A percentile compares a stretch with the other conserved stretches of the same genome.
These are phyloP conservation scores for Nomada ruficornis DNA, from an alignment of 2,888 invertebrate species.

Conservation along the genomic window DNA sequence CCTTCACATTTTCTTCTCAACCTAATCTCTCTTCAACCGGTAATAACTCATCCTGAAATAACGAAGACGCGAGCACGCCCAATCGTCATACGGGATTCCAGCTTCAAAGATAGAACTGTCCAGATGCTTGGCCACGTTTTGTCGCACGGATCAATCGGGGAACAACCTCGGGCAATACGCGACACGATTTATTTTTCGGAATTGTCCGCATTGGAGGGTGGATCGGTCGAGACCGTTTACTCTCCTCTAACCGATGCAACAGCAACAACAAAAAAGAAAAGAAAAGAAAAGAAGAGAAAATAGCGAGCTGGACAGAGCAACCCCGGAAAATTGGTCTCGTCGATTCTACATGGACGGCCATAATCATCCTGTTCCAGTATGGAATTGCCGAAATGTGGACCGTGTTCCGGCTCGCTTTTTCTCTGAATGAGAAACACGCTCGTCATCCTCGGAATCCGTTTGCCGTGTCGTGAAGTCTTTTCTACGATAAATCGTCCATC, in stretches of 20 bases:
- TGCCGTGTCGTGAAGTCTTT: constrained; percentile 69
- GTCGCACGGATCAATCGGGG: constrained; percentile 50
- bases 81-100: constrained; percentile 29
- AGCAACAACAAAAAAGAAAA: constrained; percentile 2
- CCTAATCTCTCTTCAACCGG: no score
- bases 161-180: constrained; percentile 43
- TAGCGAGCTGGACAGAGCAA: neutral
- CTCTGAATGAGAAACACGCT: constrained; percentile 78
- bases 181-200: constrained; percentile 53
- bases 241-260: neutral
- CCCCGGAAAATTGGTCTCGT: constrained; percentile 71
- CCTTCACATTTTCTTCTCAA: no score
- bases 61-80: neutral
- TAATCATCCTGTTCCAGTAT: constrained; percentile 75
- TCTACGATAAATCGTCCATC: constrained; percentile 82
- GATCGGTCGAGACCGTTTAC: neutral
- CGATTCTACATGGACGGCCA: constrained; percentile 73
- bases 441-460: constrained; percentile 81
- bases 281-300: neutral
- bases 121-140: constrained; percentile 54
- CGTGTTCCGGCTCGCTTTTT: constrained; percentile 51
- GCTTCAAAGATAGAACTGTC: constrained; percentile 57
- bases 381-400: constrained; percentile 79
- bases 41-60: neutral
- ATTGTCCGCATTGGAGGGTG: neutral